Evolutionary conservation across 1,140 invertebrate genomes (phyloP), one percentile per base, ranked within the genome.

Genomic region (Sycophaga agraensis): DNA sequence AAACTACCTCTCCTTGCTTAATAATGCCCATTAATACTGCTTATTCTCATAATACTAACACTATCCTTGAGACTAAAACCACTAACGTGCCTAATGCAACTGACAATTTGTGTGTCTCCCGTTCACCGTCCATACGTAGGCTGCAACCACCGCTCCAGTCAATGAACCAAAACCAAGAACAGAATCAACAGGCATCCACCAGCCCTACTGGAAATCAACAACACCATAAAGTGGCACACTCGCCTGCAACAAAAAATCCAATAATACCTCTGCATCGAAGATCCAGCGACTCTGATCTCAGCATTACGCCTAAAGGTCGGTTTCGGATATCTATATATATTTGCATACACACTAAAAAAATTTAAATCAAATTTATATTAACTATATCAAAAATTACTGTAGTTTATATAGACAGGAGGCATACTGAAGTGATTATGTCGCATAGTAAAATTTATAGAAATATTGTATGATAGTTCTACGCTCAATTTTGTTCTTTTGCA

Each of bases 261-360:
- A 82, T 60, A 2, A 64, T 69, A 62, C 80, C 78, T 57, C 86
- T 90, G 55, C 88, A 90, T 70, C 82, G 93, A 46, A 83, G 94
- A 59, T 94, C 93, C 0, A 96, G 94, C 4, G 95, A 97, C 76
- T 96, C 95, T 2, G 95, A 97, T 79, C 81, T 96, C 46, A 94
- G 91, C 80, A 88, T 94, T 34, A 93, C 93, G 6, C 93, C 93
- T 2, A 96, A 94, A 91, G 92, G 94, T 95, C 82, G 78, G 77
- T 73, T 49, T 28, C 82, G 78, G 77, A 73, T 49, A 17, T 26
- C 2, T 2, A 31, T 31, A 31, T 31, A 31, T 11, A 31, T 6
- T 31, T 31, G 28, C n/a, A n/a, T n/a, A n/a, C n/a, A n/a, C n/a
- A n/a, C n/a, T n/a, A n/a, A n/a, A n/a, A n/a, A n/a, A n/a, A n/a